Evolutionary conservation across 2,888 invertebrate genomes (phyloP).

Genomic region (Spialia ferax): DNA sequence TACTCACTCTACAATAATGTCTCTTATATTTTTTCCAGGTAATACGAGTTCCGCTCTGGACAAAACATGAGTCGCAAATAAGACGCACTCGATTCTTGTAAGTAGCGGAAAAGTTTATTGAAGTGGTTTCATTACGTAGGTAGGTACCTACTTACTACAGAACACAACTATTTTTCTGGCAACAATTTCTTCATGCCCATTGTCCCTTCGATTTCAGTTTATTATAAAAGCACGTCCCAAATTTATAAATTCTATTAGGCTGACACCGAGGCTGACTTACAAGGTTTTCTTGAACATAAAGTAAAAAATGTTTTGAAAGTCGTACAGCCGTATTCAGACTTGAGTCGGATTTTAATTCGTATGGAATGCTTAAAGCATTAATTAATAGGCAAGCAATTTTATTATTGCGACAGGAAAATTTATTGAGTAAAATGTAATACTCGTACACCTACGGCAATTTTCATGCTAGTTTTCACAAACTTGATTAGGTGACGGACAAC

Average conservation of each 20-base stretch:
- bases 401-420: slow-evolving; percentile 23
- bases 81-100: slow-evolving; percentile 37
- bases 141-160: too few species aligned
- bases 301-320: slow-evolving; percentile 51
- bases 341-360: slow-evolving; percentile 41
- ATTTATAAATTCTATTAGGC: slow-evolving; percentile 58
- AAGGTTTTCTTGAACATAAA: slow-evolving; percentile 58
- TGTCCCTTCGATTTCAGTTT: slow-evolving; percentile 50
- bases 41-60: slow-evolving; percentile 48
- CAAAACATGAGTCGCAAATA: slow-evolving; percentile 47
- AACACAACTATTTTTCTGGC: not conserved
- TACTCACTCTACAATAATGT: slow-evolving; percentile 4
- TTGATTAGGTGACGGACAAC: slow-evolving; percentile 9
- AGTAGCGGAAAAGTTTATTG: slow-evolving; percentile 18
- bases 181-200: slow-evolving; percentile 10
- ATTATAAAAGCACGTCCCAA: slow-evolving; percentile 53
- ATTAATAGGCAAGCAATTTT: slow-evolving; percentile 23
- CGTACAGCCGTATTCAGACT: slow-evolving; percentile 44
- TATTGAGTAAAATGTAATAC: slow-evolving; percentile 15
- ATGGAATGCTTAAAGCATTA: slow-evolving; percentile 28
- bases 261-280: slow-evolving; percentile 54
- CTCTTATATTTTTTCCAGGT: slow-evolving; percentile 60
- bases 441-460: slow-evolving; percentile 10
- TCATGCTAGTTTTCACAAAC: not conserved
- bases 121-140: not conserved